Base-by-base conservation (phyloP, 2,113 vertebrate species). In the Crocuta crocuta region DNA sequence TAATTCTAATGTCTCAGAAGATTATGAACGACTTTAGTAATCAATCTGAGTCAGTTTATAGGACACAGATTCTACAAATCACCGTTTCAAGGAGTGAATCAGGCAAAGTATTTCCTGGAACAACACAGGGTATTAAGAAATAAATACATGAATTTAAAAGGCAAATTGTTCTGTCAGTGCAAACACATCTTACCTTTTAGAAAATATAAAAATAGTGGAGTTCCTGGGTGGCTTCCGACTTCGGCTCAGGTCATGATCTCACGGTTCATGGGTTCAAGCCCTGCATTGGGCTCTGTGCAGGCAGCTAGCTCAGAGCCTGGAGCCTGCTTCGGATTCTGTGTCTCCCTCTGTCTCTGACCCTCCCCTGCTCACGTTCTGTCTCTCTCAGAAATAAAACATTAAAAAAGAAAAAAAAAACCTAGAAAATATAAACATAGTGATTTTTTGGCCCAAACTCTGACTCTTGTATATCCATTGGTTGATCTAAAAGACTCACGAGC, bases 1-100 rank as follows among this genome's bases (percentile, higher is more conserved):
- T 53, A 66, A 97, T 82, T 92, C 78, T 95, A 93, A 95, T 31
- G 39, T 28, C 43, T 3, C 80, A 33, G 63, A 80, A 48, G 78
- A 80, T 58, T 81, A 11, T 70, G 79, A 92, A 83, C 63, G 68
- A 86, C 10, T 71, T 17, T 39, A 89, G 15, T 58, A 45, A 58
- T 91, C 24, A 61, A 35, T 50, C 68, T 74, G 10, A 94, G 8
- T 96, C 94, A 86, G 13, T 15, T 83, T 70, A 95, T 43, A 53
- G 19, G 65, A 80, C 16, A 74, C 28, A 85, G 61, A 55, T 50
- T 82, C 84, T 71, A 35, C 80, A 94, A 95, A 91, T 74, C 79
- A 33, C 10, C 21, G 58, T 83, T 94, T 82, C 21, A 91, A 65
- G 65, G 28, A 86, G 9, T 85, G 11, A 89, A 86, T 93, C 82